These are phyloP conservation scores for Brachionus rotundiformis DNA, from an alignment of 1,140 invertebrate genomes.

Conservation along the genomic window DNA sequence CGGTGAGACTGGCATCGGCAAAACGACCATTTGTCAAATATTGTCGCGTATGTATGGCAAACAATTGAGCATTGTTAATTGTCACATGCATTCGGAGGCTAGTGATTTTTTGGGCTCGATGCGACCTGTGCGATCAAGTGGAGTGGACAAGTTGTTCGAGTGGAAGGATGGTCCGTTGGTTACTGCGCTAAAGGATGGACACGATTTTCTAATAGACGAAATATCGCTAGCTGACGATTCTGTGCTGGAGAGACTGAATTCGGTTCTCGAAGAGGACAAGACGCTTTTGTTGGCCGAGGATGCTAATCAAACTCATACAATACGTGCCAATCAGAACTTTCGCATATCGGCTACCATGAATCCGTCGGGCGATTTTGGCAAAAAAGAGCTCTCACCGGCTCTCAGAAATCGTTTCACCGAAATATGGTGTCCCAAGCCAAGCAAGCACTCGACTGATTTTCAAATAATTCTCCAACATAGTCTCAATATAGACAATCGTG, in stretches of 20 bases:
- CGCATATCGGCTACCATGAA: conserved; percentile 98
- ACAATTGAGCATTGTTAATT: conserved; percentile 81
- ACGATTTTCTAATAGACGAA: conserved; percentile 92
- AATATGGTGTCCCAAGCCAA: conserved; percentile 86
- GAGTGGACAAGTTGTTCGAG: conserved; percentile 76
- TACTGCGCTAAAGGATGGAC: conserved; percentile 81
- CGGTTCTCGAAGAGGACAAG: conserved; percentile 88
- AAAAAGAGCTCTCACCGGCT: conserved; percentile 97
- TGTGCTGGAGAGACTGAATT: conserved; percentile 94
- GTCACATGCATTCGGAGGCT: conserved; percentile 97
- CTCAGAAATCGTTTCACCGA: conserved; percentile 96
- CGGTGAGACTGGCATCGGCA: conserved; percentile 95
- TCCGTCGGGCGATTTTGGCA: conserved; percentile 97
- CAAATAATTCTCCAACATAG: conserved; percentile 78
- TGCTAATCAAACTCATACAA: conserved; percentile 55
- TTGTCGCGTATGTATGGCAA: conserved; percentile 72
- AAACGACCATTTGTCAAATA: conserved; percentile 92
- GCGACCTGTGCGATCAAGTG: conserved; percentile 74
- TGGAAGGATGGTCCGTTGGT: conserved; percentile 97
- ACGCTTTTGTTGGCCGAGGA: conserved; percentile 87
- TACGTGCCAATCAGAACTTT: conserved; percentile 75
- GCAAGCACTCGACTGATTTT: conserved; percentile 73
- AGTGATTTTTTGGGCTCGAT: conserved; percentile 94
- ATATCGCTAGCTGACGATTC: conserved; percentile 98
- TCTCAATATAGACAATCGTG: conserved; percentile 61